Evolutionary conservation across 2,113 vertebrate species (phyloP), one percentile per base, ranked within the genome.

Genomic region (Aldabrachelys gigantea): DNA sequence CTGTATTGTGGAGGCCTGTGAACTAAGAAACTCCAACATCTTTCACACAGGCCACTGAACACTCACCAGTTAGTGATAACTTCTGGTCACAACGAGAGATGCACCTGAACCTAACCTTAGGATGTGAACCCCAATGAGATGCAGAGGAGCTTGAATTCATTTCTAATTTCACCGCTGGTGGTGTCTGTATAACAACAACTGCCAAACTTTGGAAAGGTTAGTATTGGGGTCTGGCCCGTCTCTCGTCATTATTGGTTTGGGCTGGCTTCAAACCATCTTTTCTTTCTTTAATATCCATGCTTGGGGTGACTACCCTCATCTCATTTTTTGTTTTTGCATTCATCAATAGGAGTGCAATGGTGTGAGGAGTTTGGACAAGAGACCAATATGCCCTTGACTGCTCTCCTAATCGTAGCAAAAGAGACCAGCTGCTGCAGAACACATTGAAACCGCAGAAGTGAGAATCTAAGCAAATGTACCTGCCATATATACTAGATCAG

Each of bases 111-210:
- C 53, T 10, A 1, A 10, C 19, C 38, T 56, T 91, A 49, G 24
- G 57, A 35, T 0, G 0, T 1, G 76, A 84, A 31, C 0, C 0
- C 72, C 1, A 2, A 1, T 4, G 78, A 84, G 80, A 7, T 86
- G 41, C 80, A 84, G 65, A 41, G 84, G n/a, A 65, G 84, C 65
- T 8, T 0, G 4, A n/a, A 84, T 85, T 72, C 0, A 0, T 14
- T 93, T 69, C 65, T 52, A 52, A 6, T 47, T 83, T 83, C 84
- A 86, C 86, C 52, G 84, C 56, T 57, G 29, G 47, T 75, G 47
- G 14, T 5, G 49, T 38, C 38, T 79, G 91, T 49, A 84, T 65
- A 81, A 95, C 5, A 92, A 3, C 57, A 72, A n/a, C 54, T 84
- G 84, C 78, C 87, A 44, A 13, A 49, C 80, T 75, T 93, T 81